Evolutionary conservation across 2,888 invertebrate species (phyloP).

Genomic region (Drosophila aldrichi): DNA sequence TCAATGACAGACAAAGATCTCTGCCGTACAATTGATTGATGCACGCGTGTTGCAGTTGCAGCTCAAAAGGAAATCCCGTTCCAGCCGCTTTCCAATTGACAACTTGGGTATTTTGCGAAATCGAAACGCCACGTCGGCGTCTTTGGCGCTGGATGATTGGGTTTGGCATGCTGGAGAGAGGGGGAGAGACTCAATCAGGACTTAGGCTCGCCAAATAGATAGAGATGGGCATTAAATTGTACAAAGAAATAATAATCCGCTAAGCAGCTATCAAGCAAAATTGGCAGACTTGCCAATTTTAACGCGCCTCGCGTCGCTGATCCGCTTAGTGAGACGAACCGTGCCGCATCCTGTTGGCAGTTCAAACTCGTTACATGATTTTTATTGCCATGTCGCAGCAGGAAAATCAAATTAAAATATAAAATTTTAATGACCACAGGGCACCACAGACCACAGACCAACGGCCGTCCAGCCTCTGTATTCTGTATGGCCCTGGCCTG

Average conservation of each 20-base stretch:
- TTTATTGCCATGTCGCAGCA: slow-evolving; percentile 56
- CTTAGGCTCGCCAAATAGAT: slow-evolving; percentile 64
- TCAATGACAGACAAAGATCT: slow-evolving; percentile 54
- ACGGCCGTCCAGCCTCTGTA: background rate
- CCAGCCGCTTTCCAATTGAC: slow-evolving; percentile 33
- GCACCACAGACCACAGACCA: slow-evolving; percentile 5
- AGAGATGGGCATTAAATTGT: slow-evolving; percentile 53
- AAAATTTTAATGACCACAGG: slow-evolving; percentile 76
- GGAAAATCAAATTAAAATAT: slow-evolving; percentile 81
- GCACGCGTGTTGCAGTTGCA: slow-evolving; percentile 57
- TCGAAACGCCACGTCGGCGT: slow-evolving; percentile 36
- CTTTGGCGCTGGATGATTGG: slow-evolving; percentile 12
- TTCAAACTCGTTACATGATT: slow-evolving; percentile 71
- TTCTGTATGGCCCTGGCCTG: slow-evolving; percentile 14
- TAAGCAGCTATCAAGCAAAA: slow-evolving; percentile 50
- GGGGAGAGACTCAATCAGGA: slow-evolving; percentile 49
- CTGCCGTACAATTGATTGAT: slow-evolving; percentile 62
- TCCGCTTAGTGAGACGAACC: slow-evolving; percentile 62
- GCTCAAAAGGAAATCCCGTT: slow-evolving; percentile 58
- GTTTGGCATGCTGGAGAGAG: background rate
- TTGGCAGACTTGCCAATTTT: slow-evolving; percentile 52
- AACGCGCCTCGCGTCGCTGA: slow-evolving; percentile 44
- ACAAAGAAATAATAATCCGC: slow-evolving; percentile 60
- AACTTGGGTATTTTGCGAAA: slow-evolving; percentile 53
- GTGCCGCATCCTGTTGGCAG: slow-evolving; percentile 15